A percentile compares a stretch with the other conserved stretches of the same genome.
These are phyloP conservation scores for Prionailurus viverrinus DNA, from an alignment of 2,113 vertebrate genomes.

Conservation along the genomic window DNA sequence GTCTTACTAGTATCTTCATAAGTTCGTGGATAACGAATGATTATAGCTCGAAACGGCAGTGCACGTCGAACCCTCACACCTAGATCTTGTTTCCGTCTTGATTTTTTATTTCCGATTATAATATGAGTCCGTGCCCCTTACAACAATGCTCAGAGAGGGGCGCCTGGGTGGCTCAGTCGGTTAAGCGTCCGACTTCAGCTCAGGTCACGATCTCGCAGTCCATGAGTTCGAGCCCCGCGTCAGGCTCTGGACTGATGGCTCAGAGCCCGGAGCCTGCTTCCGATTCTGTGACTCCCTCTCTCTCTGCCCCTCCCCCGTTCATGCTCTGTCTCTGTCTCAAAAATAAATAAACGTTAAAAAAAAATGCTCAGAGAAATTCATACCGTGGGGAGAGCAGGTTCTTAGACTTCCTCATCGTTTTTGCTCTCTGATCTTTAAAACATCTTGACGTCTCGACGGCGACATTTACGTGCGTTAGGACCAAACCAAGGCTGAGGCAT, in stretches of 20 bases:
- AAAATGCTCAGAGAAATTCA: neutral
- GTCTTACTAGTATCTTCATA: neutral
- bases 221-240: rapidly evolving
- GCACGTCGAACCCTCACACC: neutral
- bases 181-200: rapidly evolving
- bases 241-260: rapidly evolving
- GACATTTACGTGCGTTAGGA: neutral
- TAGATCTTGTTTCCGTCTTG: no score
- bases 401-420: neutral
- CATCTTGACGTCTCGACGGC: neutral
- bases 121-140: neutral
- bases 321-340: no score
- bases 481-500: neutral
- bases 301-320: no score
- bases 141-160: neutral
- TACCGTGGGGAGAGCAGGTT: rapidly evolving
- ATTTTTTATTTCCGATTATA: neutral
- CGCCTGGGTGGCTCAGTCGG: no score
- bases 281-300: no score
- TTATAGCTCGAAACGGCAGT: neutral
- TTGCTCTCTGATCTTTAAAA: neutral
- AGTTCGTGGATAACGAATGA: neutral
- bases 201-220: no score
- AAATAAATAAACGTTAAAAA: no score
- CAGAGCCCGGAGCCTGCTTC: no score